Base-by-base conservation (phyloP, 2,888 invertebrate species). In the Pandemis heparana region DNA sequence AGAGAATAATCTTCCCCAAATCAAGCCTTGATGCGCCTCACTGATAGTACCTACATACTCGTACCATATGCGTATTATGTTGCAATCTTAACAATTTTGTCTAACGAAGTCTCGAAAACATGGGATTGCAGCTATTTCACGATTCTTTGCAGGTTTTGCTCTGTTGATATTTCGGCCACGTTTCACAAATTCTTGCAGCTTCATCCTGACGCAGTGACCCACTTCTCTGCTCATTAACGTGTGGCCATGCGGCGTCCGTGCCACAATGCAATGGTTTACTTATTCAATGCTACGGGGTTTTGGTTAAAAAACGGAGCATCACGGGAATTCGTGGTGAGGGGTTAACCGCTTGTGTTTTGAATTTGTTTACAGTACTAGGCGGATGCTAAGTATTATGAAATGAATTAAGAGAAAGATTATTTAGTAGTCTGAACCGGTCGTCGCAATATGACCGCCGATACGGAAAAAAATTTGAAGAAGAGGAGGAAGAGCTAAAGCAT, bases 191-290 rank as follows among this genome's bases (percentile, higher is more conserved):
- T 53, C 53, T 63, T 68, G 48, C 23, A 38, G 23, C 59, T 72
- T 76, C 77, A 78, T 79, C 76, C 77, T 83, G 82, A 77, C 82
- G 80, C 78, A 76, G 84, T 87, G 89, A 86, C 89, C 90, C 83
- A 89, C 81, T 89, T 89, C 82, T 77, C 77, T 80, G 79, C 89
- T 91, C 91, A 92, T 92, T 91, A 91, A 87, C 85, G 90, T 87
- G 87, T 83, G 87, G 85, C 88, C 88, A 87, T 87, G 86, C 79
- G 82, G 86, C 87, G 60, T 68, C 67, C 87, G 83, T 83, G 85
- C 82, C 86, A 87, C 87, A 87, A 88, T 87, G 85, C 85, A 83
- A 82, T 82, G 85, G 83, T 83, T 88, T 88, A 89, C 86, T 87
- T 87, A 89, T 88, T 89, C 86, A 88, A 65, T 59, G 65, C 60